phyloP scores from a whole-genome alignment of 1,140 invertebrate species.

The Ladona fulva region DNA sequence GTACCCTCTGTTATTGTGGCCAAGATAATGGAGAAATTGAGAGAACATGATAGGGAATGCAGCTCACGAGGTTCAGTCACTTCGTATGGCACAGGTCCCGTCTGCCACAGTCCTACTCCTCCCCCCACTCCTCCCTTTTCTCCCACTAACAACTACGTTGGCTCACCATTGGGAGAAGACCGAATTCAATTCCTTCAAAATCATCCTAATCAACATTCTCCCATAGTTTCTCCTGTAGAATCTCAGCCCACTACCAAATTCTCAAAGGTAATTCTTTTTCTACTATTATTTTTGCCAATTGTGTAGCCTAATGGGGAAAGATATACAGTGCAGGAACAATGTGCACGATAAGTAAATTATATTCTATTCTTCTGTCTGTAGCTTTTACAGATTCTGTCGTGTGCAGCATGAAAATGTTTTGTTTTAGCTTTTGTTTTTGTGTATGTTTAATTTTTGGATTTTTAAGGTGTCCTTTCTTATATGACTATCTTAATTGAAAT shows the following conservation, averaged over 20 bases:
- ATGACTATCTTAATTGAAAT: too few relatives aligned
- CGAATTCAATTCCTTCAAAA: background rate
- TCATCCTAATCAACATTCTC: background rate
- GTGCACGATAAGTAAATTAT: too few relatives aligned
- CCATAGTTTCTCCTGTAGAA: background rate
- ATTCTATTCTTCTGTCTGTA: too few relatives aligned
- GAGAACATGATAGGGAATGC: constrained; percentile 40
- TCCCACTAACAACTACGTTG: background rate
- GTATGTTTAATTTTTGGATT: too few relatives aligned
- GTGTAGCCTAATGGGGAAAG: too few relatives aligned
- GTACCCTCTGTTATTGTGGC: constrained; percentile 47
- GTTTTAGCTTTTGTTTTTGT: too few relatives aligned
- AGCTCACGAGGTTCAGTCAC: constrained; percentile 12
- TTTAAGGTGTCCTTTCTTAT: too few relatives aligned
- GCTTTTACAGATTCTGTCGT: too few relatives aligned
- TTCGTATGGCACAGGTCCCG: constrained; percentile 1
- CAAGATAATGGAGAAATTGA: constrained; percentile 47
- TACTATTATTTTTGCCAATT: too few relatives aligned
- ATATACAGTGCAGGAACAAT: too few relatives aligned
- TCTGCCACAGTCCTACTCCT: background rate
- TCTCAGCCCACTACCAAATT: constrained; percentile 4
- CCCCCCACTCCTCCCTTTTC: background rate
- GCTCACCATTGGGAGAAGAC: background rate
- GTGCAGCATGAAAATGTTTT: too few relatives aligned
- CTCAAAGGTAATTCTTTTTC: background rate